Percentiles rank a stretch among this genome's conserved stretches.
Evolutionary conservation across 1,140 invertebrate species (phyloP).

Genomic region (Potamilus streckersoni): DNA sequence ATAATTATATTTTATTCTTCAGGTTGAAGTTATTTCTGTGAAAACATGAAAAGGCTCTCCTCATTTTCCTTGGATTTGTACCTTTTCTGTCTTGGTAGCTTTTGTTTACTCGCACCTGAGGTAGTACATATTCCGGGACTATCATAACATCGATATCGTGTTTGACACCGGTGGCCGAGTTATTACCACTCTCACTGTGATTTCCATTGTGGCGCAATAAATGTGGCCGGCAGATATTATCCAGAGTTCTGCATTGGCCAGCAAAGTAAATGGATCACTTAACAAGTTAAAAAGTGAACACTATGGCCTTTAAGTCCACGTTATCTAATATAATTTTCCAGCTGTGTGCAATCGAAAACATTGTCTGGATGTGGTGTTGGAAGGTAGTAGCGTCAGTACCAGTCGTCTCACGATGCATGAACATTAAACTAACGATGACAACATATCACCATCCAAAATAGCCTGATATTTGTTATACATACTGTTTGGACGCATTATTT

Average conservation of each 20-base stretch:
- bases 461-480: too few species aligned
- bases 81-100: constrained; percentile 12
- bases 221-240: constrained; percentile 23
- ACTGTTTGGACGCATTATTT: too few species aligned
- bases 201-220: constrained; percentile 21
- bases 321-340: too few species aligned
- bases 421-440: too few species aligned
- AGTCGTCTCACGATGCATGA: too few species aligned
- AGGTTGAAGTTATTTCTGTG: constrained; percentile 14
- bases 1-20: background rate
- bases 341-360: too few species aligned
- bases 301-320: too few species aligned
- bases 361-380: too few species aligned
- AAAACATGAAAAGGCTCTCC: constrained; percentile 10
- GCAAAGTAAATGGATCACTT: background rate
- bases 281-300: too few species aligned
- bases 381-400: too few species aligned
- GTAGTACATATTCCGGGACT: constrained; percentile 11
- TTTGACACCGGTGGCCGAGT: constrained; percentile 28
- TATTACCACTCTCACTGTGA: constrained; percentile 13
- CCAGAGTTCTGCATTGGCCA: constrained; percentile 20
- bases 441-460: too few species aligned
- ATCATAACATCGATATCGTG: constrained; percentile 17
- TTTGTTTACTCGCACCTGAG: constrained; percentile 12
- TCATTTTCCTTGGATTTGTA: constrained; percentile 22